Evolutionary conservation across 2,888 invertebrate species (phyloP).

Genomic region (Poecilus cupreus): DNA sequence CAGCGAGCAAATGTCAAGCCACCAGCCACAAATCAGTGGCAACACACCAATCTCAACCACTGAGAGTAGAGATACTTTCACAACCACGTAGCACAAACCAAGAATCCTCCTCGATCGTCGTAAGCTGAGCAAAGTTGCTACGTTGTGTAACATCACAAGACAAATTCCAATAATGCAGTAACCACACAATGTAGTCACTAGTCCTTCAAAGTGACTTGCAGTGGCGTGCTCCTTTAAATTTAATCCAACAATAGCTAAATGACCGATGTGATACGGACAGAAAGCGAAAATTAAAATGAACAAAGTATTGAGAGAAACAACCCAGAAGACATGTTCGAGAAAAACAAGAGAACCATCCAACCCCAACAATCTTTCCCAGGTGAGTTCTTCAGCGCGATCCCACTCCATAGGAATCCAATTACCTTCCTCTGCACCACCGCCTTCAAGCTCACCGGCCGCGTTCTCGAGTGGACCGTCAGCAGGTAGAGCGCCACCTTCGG

Average conservation of each 20-base stretch:
- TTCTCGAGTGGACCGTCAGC: conserved; percentile 68
- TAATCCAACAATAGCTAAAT: conserved; percentile 84
- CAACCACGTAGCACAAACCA: conserved; percentile 94
- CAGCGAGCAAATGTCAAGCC: conserved; percentile 98
- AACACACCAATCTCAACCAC: conserved; percentile 98
- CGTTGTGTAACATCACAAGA: conserved; percentile 88
- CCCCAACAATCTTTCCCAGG: conserved; percentile 97
- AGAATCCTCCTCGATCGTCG: conserved; percentile 88
- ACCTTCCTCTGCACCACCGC: conserved; percentile 83
- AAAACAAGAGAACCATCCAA: conserved; percentile 98
- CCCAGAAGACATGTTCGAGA: conserved; percentile 99
- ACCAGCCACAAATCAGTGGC: conserved; percentile 98
- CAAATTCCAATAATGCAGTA: conserved; percentile 92
- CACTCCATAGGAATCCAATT: conserved; percentile 99
- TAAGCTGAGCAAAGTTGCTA: conserved; percentile 87
- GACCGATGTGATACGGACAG: conserved; percentile 96
- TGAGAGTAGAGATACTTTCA: conserved; percentile 93
- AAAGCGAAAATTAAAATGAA: conserved; percentile 98
- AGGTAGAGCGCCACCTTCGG: conserved; percentile 68
- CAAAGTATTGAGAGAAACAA: conserved; percentile 95
- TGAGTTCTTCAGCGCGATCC: conserved; percentile 98
- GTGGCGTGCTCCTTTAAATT: conserved; percentile 80
- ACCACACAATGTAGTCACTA: conserved; percentile 93
- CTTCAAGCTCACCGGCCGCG: conserved; percentile 72
- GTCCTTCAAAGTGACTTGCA: conserved; percentile 92